Evolutionary conservation across 2,797 vertebrate genomes (phyloP).

Genomic region (Neosalanx taihuensis): DNA sequence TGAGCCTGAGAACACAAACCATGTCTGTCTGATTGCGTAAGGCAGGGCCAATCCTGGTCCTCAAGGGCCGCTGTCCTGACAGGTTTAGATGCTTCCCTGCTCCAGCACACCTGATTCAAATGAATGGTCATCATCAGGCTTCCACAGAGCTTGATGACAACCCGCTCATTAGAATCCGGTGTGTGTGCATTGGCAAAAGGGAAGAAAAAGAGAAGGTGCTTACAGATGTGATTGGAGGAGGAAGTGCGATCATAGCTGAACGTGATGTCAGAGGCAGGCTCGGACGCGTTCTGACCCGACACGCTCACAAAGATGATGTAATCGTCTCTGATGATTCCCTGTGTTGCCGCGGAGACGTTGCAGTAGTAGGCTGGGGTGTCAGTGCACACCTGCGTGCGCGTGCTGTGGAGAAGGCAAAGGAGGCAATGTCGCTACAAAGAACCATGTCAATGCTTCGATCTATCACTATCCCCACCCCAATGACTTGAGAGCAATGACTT

Average conservation of each 20-base stretch:
- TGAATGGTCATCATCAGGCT: too few species aligned
- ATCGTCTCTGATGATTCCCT: too few species aligned
- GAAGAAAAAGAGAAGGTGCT: background rate
- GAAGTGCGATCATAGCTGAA: background rate
- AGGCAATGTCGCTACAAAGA: background rate
- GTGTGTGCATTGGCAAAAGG: background rate
- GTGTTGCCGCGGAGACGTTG: background rate
- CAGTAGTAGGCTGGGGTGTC: background rate
- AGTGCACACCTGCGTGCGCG: background rate
- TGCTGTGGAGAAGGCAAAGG: too few species aligned
- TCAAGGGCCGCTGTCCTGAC: too few species aligned
- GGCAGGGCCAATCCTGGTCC: too few species aligned
- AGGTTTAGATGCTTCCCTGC: too few species aligned
- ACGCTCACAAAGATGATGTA: background rate
- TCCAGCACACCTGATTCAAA: too few species aligned
- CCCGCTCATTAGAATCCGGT: too few species aligned
- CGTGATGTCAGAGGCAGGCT: background rate
- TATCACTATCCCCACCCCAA: too few species aligned
- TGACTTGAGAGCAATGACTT: too few species aligned
- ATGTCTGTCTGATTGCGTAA: background rate
- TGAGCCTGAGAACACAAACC: slow-evolving; percentile 8
- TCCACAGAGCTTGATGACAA: too few species aligned
- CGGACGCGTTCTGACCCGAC: background rate
- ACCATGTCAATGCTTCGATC: too few species aligned
- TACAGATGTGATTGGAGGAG: background rate